Conservation (phyloP, 92 coral and sea anemone genomes). For the Meandrina meandrites region DNA sequence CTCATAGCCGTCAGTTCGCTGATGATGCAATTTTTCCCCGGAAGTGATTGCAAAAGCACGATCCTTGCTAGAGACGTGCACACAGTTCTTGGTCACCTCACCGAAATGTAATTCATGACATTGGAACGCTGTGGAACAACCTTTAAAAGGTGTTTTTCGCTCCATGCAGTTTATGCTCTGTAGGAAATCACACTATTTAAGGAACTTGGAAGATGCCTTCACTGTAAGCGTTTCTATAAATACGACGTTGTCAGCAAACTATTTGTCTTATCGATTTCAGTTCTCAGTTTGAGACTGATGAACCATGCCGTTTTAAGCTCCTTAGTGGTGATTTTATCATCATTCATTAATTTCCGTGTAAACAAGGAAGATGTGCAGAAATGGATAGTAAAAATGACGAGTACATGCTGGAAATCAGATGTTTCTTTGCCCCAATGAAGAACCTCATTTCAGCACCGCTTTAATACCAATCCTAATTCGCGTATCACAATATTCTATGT, state of each 20-base stretch:
- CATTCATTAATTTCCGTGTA: not conserved
- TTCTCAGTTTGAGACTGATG: not conserved
- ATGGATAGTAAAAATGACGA: not conserved
- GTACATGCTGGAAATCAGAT: not conserved
- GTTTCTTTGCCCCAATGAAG: not conserved
- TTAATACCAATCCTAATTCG: not conserved
- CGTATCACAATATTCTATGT: too few species aligned
- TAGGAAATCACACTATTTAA: not conserved
- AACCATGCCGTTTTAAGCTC: not conserved
- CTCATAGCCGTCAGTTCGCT: not conserved
- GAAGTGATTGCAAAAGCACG: not conserved
- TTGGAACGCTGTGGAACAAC: not conserved
- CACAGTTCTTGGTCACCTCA: not conserved
- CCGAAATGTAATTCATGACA: not conserved
- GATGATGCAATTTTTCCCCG: constrained; percentile 1
- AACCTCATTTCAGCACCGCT: not conserved
- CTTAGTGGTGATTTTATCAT: not conserved
- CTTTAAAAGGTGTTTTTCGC: not conserved
- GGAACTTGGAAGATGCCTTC: not conserved
- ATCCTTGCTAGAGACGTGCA: not conserved
- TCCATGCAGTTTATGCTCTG: not conserved
- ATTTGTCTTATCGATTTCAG: not conserved
- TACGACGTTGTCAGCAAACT: not conserved
- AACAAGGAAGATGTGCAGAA: not conserved
- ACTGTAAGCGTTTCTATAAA: not conserved